These are phyloP conservation scores for Scarus forsteni DNA, from an alignment of 2,797 vertebrate species.

Conservation along the genomic window DNA sequence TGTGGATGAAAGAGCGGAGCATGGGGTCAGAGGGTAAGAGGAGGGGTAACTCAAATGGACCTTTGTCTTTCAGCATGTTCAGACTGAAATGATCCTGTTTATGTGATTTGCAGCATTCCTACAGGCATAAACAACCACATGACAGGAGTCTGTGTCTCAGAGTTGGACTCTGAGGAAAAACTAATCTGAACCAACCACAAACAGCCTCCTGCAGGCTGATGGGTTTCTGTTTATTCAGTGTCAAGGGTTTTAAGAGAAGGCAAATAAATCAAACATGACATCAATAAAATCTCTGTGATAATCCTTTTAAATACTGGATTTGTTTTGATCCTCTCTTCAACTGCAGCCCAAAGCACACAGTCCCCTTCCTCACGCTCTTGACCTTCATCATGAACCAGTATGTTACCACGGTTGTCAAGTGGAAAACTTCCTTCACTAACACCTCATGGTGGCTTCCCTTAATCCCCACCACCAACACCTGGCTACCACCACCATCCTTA, in stretches of 20 bases:
- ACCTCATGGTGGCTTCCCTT: too few species aligned
- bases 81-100: conserved; percentile 72
- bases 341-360: too few species aligned
- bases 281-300: too few species aligned
- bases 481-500: too few species aligned
- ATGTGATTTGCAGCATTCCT: conserved; percentile 73
- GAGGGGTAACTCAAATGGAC: conserved; percentile 58
- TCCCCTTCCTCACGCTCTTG: too few species aligned
- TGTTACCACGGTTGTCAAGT: too few species aligned
- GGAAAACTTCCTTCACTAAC: too few species aligned
- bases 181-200: conserved; percentile 41
- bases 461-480: too few species aligned
- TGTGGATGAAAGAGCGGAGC: not conserved
- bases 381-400: too few species aligned
- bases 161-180: conserved; percentile 22
- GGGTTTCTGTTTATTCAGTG: conserved; percentile 18
- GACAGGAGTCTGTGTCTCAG: conserved; percentile 43
- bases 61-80: conserved; percentile 64
- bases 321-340: too few species aligned
- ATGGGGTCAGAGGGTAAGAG: conserved; percentile 11
- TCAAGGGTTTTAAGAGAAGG: not conserved
- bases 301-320: too few species aligned
- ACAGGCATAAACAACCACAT: conserved; percentile 63
- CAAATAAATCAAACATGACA: too few species aligned
- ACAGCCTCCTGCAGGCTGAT: conserved; percentile 28